Evolutionary conservation across 2,113 vertebrate species (phyloP).

Genomic region (Empidonax traillii): DNA sequence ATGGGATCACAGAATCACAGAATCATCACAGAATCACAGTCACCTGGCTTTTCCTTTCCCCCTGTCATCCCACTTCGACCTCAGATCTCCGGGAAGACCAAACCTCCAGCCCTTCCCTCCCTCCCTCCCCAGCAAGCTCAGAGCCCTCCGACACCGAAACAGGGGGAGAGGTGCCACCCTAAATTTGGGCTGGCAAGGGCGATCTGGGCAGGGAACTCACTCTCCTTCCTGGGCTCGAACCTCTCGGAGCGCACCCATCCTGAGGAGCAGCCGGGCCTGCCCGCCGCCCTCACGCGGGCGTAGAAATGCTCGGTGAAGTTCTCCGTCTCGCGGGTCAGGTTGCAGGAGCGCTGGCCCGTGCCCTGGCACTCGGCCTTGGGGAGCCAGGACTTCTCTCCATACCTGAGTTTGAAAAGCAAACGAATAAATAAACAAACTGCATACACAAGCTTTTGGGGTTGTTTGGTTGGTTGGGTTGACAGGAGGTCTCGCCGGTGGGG

Average conservation of each 20-base stretch:
- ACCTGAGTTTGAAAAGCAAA: conserved; percentile 42
- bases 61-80: background rate
- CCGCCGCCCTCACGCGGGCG: conserved; percentile 46
- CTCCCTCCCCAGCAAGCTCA: background rate
- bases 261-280: background rate
- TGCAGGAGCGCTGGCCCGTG: conserved; percentile 65
- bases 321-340: conserved; percentile 67
- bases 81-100: background rate
- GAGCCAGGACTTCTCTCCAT: conserved; percentile 70
- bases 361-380: conserved; percentile 69
- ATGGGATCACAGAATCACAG: background rate
- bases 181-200: background rate
- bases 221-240: conserved; percentile 64
- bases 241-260: conserved; percentile 44
- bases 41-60: background rate
- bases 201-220: conserved; percentile 43
- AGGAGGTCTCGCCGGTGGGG: background rate
- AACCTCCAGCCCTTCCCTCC: background rate
- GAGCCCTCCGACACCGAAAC: background rate
- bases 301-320: conserved; percentile 58
- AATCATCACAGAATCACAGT: background rate
- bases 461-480: background rate
- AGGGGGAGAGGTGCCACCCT: background rate
- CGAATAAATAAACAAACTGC: no score
- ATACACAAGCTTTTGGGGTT: background rate